Conservation (phyloP, 2,888 invertebrate genomes). For the Orthosia gracilis region DNA sequence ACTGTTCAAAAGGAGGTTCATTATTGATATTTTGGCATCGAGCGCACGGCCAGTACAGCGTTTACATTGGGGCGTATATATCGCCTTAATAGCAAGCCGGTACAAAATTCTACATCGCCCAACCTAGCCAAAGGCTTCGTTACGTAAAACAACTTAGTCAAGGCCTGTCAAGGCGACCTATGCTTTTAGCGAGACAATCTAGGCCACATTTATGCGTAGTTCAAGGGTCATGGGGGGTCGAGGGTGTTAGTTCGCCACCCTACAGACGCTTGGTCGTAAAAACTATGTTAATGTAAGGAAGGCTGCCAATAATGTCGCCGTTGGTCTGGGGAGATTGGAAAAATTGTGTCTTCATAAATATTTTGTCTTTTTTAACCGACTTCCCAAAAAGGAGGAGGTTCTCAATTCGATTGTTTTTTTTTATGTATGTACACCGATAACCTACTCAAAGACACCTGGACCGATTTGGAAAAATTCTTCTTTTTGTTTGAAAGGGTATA, state of each 20-base stretch:
- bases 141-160: conserved; percentile 9
- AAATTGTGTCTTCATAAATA: not conserved
- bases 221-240: conserved; percentile 36
- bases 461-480: too few species aligned
- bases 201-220: conserved; percentile 35
- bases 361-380: too few species aligned
- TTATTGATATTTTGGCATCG: too few species aligned
- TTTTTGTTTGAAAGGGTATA: too few species aligned
- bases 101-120: not conserved
- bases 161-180: not conserved
- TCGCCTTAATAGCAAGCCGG: too few species aligned
- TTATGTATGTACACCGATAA: too few species aligned
- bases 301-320: not conserved
- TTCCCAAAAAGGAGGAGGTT: too few species aligned
- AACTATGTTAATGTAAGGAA: conserved; percentile 32
- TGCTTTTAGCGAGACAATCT: conserved; percentile 26
- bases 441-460: too few species aligned
- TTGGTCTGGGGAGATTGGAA: not conserved
- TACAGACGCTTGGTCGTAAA: conserved; percentile 1
- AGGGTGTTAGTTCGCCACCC: conserved; percentile 22
- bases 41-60: too few species aligned
- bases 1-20: too few species aligned
- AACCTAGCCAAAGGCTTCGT: not conserved
- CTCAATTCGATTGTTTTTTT: too few species aligned
- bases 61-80: too few species aligned